phyloP scores from a whole-genome alignment of 2,888 invertebrate species.

The Galerucella pusilla region DNA sequence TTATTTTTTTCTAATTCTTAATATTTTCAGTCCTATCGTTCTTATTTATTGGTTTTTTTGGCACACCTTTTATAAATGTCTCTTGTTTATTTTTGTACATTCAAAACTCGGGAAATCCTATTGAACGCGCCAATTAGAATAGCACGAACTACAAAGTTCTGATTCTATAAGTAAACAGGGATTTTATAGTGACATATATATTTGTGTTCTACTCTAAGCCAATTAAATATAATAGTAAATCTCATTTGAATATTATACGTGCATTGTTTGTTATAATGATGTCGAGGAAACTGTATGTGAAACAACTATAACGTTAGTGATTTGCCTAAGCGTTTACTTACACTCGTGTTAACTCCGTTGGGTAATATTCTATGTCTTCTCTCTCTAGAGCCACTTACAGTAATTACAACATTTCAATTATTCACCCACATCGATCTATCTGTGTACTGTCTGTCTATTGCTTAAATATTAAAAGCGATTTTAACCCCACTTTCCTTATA shows the following conservation, averaged over 20 bases:
- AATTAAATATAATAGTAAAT: too few relatives aligned
- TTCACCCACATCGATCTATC: constrained; percentile 38
- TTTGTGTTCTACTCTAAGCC: too few relatives aligned
- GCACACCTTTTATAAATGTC: too few relatives aligned
- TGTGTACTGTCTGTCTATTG: constrained; percentile 15
- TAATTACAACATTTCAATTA: constrained; percentile 43
- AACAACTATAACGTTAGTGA: neutral
- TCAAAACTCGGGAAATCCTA: neutral
- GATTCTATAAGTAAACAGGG: too few relatives aligned
- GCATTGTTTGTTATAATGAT: neutral
- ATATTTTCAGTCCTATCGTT: too few relatives aligned
- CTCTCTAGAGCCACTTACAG: constrained; percentile 34
- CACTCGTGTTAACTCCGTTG: constrained; percentile 12
- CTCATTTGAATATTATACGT: neutral
- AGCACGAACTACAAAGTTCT: neutral
- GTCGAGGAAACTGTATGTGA: neutral
- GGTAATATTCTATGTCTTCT: constrained; percentile 21
- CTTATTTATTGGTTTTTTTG: too few relatives aligned
- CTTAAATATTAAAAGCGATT: constrained; percentile 8
- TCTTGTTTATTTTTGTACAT: too few relatives aligned
- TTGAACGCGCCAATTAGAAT: neutral
- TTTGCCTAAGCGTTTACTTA: constrained; percentile 7
- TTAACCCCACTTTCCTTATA: neutral
- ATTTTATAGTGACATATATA: too few relatives aligned
- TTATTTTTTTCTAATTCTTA: too few relatives aligned